phyloP scores from a whole-genome alignment of 2,888 invertebrate species.

The Himalopsyche kuldschensis region DNA sequence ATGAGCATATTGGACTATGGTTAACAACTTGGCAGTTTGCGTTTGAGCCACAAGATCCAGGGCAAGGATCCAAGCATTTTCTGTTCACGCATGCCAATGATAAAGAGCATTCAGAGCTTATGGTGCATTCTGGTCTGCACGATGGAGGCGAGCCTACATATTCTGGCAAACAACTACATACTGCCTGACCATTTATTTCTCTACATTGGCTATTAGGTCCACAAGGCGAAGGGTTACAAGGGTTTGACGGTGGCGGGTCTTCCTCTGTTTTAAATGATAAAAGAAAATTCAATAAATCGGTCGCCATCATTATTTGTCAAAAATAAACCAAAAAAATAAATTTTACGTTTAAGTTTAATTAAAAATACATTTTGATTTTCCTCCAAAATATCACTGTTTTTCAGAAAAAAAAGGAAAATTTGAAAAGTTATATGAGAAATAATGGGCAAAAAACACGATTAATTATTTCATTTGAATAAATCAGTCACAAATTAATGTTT shows the following conservation, averaged over 20 bases:
- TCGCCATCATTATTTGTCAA: too few species aligned
- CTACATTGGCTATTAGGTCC: conserved; percentile 81
- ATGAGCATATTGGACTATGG: conserved; percentile 72
- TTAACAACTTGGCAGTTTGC: conserved; percentile 72
- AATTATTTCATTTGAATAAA: too few species aligned
- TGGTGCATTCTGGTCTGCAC: conserved; percentile 73
- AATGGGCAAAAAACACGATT: too few species aligned
- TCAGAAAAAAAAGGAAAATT: too few species aligned
- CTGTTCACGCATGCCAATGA: conserved; percentile 68
- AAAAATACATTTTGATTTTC: too few species aligned
- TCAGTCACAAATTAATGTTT: not conserved
- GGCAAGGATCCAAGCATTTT: conserved; percentile 74
- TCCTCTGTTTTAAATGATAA: not conserved
- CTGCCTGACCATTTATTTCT: conserved; percentile 69
- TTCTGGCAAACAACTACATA: conserved; percentile 66
- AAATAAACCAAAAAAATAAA: too few species aligned
- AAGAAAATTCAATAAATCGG: not conserved
- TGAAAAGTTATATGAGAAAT: too few species aligned
- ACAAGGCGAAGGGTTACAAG: conserved; percentile 78
- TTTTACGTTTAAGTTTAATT: too few species aligned
- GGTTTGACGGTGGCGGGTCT: conserved; percentile 48
- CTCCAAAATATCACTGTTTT: too few species aligned
- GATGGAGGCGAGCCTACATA: conserved; percentile 77
- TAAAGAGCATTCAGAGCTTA: conserved; percentile 70
- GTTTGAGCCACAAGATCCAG: conserved; percentile 72